These are phyloP conservation scores for Atractosteus spatula DNA, from an alignment of 2,113 vertebrate species.

Conservation along the genomic window DNA sequence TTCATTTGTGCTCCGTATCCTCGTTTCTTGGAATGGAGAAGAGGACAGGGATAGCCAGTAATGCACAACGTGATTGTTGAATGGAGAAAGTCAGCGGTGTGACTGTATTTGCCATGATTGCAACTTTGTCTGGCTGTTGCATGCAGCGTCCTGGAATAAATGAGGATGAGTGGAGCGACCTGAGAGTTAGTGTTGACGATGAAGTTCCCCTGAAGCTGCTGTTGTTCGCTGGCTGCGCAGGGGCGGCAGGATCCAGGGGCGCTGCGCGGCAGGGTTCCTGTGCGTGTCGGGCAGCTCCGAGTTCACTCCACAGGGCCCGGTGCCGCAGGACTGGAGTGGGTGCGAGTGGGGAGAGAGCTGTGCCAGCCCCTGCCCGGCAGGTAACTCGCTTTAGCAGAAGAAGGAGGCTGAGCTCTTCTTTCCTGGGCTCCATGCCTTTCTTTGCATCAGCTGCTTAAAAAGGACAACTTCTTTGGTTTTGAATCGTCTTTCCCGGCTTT, in stretches of 20 bases:
- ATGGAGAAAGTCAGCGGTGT: not conserved
- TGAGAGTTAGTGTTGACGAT: too few relatives aligned
- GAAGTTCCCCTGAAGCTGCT: not conserved
- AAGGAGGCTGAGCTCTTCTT: not conserved
- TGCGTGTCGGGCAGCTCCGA: conserved; percentile 79
- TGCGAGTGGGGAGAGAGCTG: conserved; percentile 73
- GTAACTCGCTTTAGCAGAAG: conserved; percentile 44
- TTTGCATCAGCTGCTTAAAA: too few relatives aligned
- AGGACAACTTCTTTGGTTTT: too few relatives aligned
- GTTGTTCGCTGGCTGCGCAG: conserved; percentile 45
- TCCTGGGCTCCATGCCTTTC: too few relatives aligned
- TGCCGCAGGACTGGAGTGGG: conserved; percentile 36
- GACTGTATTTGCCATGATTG: not conserved
- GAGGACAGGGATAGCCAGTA: too few relatives aligned
- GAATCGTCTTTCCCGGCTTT: too few relatives aligned
- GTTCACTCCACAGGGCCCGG: conserved; percentile 50
- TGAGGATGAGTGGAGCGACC: too few relatives aligned
- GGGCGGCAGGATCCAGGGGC: conserved; percentile 69
- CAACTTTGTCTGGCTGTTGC: not conserved
- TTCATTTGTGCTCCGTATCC: too few relatives aligned
- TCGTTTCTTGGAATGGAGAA: too few relatives aligned
- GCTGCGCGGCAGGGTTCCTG: conserved; percentile 81
- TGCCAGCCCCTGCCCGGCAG: conserved; percentile 78
- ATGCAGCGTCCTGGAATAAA: too few relatives aligned
- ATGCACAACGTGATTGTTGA: too few relatives aligned